These are phyloP conservation scores for Diceros bicornis DNA, from an alignment of 2,797 vertebrate genomes.

Conservation along the genomic window DNA sequence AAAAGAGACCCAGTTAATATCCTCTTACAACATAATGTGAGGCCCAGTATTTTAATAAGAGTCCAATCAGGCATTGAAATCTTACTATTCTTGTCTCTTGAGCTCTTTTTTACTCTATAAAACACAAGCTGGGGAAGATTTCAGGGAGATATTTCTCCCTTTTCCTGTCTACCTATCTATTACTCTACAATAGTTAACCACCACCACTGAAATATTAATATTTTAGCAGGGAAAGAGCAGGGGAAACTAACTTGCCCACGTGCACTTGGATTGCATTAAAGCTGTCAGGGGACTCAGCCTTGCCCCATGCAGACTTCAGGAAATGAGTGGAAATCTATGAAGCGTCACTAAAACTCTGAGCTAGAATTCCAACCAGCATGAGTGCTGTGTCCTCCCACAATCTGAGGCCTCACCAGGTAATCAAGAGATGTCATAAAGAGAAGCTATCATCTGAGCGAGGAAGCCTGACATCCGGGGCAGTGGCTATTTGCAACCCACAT, in stretches of 20 bases:
- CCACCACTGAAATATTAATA: background rate
- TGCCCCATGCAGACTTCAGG: background rate
- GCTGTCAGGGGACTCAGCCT: background rate
- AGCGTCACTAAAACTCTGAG: background rate
- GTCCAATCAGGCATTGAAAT: background rate
- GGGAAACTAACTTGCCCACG: background rate
- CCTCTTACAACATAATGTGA: background rate
- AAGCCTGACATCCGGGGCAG: too few species aligned
- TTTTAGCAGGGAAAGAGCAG: background rate
- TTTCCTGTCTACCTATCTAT: background rate
- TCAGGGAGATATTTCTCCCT: background rate
- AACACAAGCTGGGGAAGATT: background rate
- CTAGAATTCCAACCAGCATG: background rate
- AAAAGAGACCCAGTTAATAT: background rate
- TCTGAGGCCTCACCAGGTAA: background rate
- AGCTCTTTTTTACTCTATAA: background rate
- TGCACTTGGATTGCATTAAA: background rate
- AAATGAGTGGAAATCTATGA: conserved; percentile 24
- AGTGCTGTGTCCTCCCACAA: background rate
- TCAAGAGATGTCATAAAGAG: background rate
- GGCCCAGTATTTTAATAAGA: background rate
- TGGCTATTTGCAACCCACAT: background rate
- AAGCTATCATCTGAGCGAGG: background rate
- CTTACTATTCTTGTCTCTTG: background rate
- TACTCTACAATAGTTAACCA: background rate